Conservation (phyloP, 2,888 invertebrate species). For the Synergus laeviventris region DNA sequence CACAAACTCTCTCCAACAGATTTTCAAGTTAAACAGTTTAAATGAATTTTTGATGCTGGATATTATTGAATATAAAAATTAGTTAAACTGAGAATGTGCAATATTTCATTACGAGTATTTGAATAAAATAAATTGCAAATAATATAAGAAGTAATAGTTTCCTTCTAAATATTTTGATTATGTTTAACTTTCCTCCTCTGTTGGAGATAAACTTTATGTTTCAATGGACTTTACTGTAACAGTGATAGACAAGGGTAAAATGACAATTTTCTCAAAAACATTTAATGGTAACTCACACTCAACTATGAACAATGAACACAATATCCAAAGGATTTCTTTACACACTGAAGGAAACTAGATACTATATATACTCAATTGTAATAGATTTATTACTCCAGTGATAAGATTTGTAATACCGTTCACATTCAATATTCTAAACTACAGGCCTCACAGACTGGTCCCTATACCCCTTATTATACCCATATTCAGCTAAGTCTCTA, state of each 20-base stretch:
- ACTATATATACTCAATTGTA: background rate
- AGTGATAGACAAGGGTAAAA: constrained; percentile 26
- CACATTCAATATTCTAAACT: background rate
- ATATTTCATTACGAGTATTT: no score
- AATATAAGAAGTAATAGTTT: background rate
- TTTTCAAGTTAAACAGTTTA: constrained; percentile 9
- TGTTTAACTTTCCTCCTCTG: constrained; percentile 11
- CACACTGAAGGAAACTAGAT: constrained; percentile 11
- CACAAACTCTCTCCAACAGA: constrained; percentile 34
- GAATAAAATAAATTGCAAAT: background rate
- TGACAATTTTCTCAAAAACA: constrained; percentile 3
- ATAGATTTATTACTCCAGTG: background rate
- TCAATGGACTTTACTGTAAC: constrained; percentile 19
- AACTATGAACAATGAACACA: constrained; percentile 22
- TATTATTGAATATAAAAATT: no score
- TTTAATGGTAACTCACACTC: constrained; percentile 6
- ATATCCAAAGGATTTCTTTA: constrained; percentile 15
- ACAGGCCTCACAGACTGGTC: no score
- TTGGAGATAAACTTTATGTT: constrained; percentile 29
- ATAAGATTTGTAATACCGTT: background rate
- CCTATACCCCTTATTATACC: no score
- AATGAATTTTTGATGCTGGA: background rate
- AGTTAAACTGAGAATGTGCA: no score
- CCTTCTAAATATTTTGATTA: background rate
- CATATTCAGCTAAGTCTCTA: no score